Base-by-base conservation (phyloP, 2,888 invertebrate genomes). In the Meandrusa payeni region DNA sequence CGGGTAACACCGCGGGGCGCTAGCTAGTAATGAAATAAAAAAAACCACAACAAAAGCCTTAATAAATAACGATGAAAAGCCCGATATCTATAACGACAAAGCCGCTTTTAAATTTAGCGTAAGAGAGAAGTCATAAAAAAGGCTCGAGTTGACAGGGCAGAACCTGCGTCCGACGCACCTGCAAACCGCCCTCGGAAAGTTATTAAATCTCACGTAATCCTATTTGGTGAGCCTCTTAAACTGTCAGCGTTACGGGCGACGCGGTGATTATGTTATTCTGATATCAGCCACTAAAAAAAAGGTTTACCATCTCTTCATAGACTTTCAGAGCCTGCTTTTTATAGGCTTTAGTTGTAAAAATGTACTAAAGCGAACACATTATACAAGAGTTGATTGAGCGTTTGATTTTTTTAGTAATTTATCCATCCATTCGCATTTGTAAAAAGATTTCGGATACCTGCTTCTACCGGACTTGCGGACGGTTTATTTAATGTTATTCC, bases 141-240 rank as follows among this genome's bases (percentile, higher is more conserved):
- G 48, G 43, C 52, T 51, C 53, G 47, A 55, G 51, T 49, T 62
- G 75, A 65, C 66, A 69, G 57, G 57, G 54, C 51, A 53, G 56
- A 61, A 50, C 50, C 48, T 38, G 36, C 53, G 55, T 57, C 60
- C 52, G 39, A 28, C 41, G 32, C 61, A 61, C 55, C 59, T 64
- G 63, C 39, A 50, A 50, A 56, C 47, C 46, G 49, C 57, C 61
- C 9, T 27, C 22, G 63, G 64, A 67, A 40, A 31, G 40, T 40
- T 71, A 74, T 76, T 64, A 73, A 76, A 73, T 64, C 64, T 54
- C 57, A 48, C 54, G 59, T 71, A 70, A 71, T 68, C 68, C 62
- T 47, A 47, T 63, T 55, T 58, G 55, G 59, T 64, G 64, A 72
- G 65, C 69, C 65, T 63, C 67, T 72, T 68, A 74, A 70, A 63